phyloP scores from a whole-genome alignment of 2,888 invertebrate species.

The Drosophila anceps region DNA sequence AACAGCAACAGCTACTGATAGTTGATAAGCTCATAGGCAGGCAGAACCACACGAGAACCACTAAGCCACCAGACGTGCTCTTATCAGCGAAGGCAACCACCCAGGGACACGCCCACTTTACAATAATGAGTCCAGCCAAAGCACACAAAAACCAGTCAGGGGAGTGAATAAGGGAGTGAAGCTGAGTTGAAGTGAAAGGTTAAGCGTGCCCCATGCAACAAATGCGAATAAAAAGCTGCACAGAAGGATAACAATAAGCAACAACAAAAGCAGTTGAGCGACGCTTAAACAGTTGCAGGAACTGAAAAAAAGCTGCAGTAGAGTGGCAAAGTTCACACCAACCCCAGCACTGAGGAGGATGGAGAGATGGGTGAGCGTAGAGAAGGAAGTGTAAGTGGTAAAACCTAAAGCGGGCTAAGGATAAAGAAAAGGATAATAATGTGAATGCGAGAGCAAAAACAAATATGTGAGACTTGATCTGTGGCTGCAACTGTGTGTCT shows the following conservation, averaged over 20 bases:
- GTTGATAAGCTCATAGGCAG: slow-evolving; percentile 34
- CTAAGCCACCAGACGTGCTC: slow-evolving; percentile 57
- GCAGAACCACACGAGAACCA: slow-evolving; percentile 36
- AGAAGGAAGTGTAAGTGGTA: slow-evolving; percentile 11
- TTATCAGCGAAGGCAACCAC: slow-evolving; percentile 65
- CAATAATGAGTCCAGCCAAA: slow-evolving; percentile 44
- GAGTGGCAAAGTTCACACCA: slow-evolving; percentile 85
- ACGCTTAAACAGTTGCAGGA: slow-evolving; percentile 55
- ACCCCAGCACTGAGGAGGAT: slow-evolving; percentile 49
- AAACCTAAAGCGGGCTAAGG: slow-evolving; percentile 30
- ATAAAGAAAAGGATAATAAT: slow-evolving; percentile 66
- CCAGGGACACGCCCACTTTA: slow-evolving; percentile 27
- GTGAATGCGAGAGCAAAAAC: slow-evolving; percentile 48
- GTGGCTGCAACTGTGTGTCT: slow-evolving; percentile 28
- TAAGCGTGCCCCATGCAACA: slow-evolving; percentile 48
- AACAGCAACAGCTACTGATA: slow-evolving; percentile 49
- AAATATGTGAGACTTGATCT: slow-evolving; percentile 59
- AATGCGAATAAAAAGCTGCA: slow-evolving; percentile 39
- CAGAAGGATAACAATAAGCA: slow-evolving; percentile 44
- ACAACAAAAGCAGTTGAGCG: slow-evolving; percentile 45
- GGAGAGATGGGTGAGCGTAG: not conserved
- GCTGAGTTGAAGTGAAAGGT: slow-evolving; percentile 27
- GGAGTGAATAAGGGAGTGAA: not conserved
- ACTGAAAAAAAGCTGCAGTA: slow-evolving; percentile 63
- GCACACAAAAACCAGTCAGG: slow-evolving; percentile 7